Conservation (phyloP, 2,797 vertebrate species). For the Selene dorsalis region DNA sequence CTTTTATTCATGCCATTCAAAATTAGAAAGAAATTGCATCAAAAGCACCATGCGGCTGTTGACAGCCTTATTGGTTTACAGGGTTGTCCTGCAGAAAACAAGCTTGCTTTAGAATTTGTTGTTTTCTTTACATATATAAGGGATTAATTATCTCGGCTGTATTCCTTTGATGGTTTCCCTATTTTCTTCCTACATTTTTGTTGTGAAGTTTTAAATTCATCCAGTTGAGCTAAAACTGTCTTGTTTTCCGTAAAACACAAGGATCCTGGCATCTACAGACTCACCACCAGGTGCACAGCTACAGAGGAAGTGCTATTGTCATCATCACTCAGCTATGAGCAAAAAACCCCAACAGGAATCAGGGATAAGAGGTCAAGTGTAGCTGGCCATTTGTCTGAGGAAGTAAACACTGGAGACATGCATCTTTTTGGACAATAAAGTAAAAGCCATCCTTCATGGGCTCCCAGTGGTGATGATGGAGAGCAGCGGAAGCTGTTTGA, state of each 20-base stretch:
- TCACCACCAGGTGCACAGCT: conserved; percentile 37
- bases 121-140: not conserved
- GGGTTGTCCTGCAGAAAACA: not conserved
- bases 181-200: not conserved
- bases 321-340: conserved; percentile 51
- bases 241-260: conserved; percentile 3
- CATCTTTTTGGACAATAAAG: conserved; percentile 50
- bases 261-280: not conserved
- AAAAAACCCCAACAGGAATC: conserved; percentile 20
- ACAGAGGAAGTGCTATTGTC: conserved; percentile 28
- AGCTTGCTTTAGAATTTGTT: not conserved
- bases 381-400: conserved; percentile 50
- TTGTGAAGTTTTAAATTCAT: not conserved
- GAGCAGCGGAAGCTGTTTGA: not conserved
- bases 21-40: not conserved
- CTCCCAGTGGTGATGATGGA: conserved; percentile 32
- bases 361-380: conserved; percentile 43
- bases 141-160: not conserved
- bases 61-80: conserved; percentile 7
- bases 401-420: conserved; percentile 39
- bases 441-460: conserved; percentile 36
- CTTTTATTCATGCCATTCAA: not conserved
- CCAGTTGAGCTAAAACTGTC: not conserved
- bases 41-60: not conserved
- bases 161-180: not conserved